A percentile compares a stretch with the other conserved stretches of the same genome.
Conservation (phyloP, 2,113 vertebrate genomes). For the Pedionomus torquatus region DNA sequence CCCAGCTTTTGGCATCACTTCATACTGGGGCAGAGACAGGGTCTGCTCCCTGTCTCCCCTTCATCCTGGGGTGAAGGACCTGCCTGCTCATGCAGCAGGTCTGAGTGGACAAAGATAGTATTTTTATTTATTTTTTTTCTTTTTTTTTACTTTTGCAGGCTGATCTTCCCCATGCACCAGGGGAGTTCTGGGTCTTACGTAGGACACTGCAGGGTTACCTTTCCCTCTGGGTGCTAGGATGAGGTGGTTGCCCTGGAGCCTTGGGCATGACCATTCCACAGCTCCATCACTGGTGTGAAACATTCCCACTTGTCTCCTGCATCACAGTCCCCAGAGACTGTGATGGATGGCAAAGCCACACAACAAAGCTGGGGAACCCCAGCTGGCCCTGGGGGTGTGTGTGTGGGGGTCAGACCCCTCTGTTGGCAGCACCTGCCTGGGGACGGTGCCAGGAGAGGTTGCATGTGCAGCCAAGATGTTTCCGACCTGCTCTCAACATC, state of each 20-base stretch:
- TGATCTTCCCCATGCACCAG: accelerated
- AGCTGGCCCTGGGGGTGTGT: background rate
- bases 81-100: background rate
- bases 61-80: background rate
- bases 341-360: background rate
- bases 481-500: background rate
- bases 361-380: too few species aligned
- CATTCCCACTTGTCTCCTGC: accelerated
- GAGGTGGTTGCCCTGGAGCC: background rate
- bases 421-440: background rate
- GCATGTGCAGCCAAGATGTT: background rate
- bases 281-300: background rate
- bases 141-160: background rate
- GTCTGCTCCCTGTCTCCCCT: background rate
- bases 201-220: background rate
- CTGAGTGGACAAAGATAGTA: background rate
- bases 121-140: background rate
- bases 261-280: background rate
- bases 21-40: too few species aligned
- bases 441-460: background rate
- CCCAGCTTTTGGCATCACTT: background rate
- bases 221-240: background rate
- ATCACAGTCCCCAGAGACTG: accelerated
- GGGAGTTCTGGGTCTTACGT: background rate
- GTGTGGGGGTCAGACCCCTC: background rate